Conservation (phyloP, 37 sponge, comb jelly and placozoan species). For the Amphimedon queenslandica region DNA sequence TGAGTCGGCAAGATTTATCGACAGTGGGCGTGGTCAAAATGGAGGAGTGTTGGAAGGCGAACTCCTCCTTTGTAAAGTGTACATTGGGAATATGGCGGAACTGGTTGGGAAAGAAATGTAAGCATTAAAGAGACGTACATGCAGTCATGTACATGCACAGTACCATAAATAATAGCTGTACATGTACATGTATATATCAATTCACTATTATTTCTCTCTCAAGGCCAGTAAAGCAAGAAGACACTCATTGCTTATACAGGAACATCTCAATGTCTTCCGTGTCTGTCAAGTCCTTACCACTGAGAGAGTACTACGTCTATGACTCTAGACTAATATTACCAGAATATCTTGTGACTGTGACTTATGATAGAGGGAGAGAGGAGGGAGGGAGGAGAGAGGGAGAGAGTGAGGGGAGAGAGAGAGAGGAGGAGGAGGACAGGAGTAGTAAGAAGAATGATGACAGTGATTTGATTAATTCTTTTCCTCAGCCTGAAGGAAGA, state of each 20-base stretch:
- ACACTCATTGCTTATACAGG: not conserved
- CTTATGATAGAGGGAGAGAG: conserved; percentile 3
- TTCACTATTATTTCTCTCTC: not conserved
- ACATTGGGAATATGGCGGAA: conserved; percentile 29
- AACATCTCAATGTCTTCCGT: not conserved
- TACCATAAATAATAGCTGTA: not conserved
- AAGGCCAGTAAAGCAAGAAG: not conserved
- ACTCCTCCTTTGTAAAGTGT: conserved; percentile 68
- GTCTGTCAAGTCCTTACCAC: conserved; percentile 9
- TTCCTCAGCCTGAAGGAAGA: not conserved
- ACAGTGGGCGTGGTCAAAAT: conserved; percentile 9
- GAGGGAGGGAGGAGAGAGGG: not conserved
- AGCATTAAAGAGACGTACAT: not conserved
- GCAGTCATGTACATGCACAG: not conserved
- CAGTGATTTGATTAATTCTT: not conserved
- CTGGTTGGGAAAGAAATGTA: not conserved
- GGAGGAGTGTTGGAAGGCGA: conserved; percentile 31
- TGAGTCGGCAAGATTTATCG: conserved; percentile 20
- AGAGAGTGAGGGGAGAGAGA: too few species aligned
- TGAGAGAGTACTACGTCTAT: conserved; percentile 52
- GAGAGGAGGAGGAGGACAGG: not conserved
- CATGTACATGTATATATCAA: not conserved
- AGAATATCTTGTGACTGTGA: conserved; percentile 53
- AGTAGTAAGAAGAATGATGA: not conserved
- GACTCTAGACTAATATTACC: conserved; percentile 53